Evolutionary conservation across 2,113 vertebrate species (phyloP), one percentile per base, ranked within the genome.

Genomic region (Sakesphorus luctuosus): DNA sequence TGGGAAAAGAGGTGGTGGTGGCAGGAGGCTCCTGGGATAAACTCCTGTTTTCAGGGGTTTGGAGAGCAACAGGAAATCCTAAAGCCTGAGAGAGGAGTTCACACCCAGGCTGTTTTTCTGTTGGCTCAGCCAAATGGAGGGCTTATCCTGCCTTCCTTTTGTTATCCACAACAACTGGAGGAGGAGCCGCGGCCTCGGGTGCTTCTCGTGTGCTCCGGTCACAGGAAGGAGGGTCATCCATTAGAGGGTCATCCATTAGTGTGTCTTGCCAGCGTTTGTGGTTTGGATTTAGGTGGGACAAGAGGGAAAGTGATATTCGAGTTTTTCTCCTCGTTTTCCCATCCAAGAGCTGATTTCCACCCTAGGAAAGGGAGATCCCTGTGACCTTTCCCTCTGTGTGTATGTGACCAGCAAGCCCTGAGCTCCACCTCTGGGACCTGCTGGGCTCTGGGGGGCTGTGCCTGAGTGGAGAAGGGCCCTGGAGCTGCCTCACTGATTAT

Each of bases 41-140:
- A 49, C 86, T 89, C 93, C 93, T 61, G 21, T 93, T 90, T 93
- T 84, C 94, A 89, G 96, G 94, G 81, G 95, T 59, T 94, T 78
- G 7, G 63, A 33, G 77, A 73, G 55, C 0, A 20, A 12, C 5
- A 31, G 88, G 73, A 65, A 84, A 95, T 79, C 55, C 79, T 58
- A 79, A 46, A 91, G 61, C 71, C 38, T n/a, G 59, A 68, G 28
- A 44, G 65, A 50, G 73, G 61, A 76, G 66, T 53, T 78, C 18
- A 4, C 38, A 25, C 38, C 66, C 18, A 18, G 62, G 6, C 17
- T 68, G 44, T n/a, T 62, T 25, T 58, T 6, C 21, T 33, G 35
- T n/a, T 31, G 43, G 7, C 15, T 10, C 68, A 67, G 71, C 90
- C 86, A 33, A 83, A 46, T 61, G 33, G 80, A 77, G 90, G 74